Conservation (phyloP, 2,797 vertebrate genomes). For the Onychomys torridus region DNA sequence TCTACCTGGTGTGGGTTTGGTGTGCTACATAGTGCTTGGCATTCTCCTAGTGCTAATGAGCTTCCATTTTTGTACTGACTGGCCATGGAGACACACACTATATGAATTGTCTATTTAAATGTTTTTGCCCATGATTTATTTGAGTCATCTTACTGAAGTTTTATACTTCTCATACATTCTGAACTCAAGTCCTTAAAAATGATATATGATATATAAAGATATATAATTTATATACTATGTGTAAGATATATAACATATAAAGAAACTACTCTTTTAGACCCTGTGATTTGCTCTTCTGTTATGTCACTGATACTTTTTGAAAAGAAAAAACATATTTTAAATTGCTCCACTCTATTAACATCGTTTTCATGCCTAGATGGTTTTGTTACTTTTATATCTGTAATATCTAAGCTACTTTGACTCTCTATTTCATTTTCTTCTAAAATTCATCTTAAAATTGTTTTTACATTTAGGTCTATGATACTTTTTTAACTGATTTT, state of each 20-base stretch:
- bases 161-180: not conserved
- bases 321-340: not conserved
- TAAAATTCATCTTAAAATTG: not conserved
- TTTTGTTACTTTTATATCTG: not conserved
- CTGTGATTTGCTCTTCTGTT: not conserved
- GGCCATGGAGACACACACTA: not conserved
- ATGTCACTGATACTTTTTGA: not conserved
- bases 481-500: not conserved
- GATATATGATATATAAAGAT: not conserved
- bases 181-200: not conserved
- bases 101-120: not conserved
- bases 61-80: not conserved
- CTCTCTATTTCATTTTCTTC: not conserved
- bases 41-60: not conserved
- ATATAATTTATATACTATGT: no score
- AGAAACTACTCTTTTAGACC: not conserved
- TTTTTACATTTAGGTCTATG: not conserved
- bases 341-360: not conserved
- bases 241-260: not conserved
- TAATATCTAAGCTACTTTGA: not conserved
- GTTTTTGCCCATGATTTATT: not conserved
- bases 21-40: not conserved
- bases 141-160: not conserved
- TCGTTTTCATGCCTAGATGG: not conserved
- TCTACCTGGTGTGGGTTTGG: not conserved